These are phyloP conservation scores for Microtus richardsoni DNA, from an alignment of 2,113 vertebrate species.

Conservation along the genomic window DNA sequence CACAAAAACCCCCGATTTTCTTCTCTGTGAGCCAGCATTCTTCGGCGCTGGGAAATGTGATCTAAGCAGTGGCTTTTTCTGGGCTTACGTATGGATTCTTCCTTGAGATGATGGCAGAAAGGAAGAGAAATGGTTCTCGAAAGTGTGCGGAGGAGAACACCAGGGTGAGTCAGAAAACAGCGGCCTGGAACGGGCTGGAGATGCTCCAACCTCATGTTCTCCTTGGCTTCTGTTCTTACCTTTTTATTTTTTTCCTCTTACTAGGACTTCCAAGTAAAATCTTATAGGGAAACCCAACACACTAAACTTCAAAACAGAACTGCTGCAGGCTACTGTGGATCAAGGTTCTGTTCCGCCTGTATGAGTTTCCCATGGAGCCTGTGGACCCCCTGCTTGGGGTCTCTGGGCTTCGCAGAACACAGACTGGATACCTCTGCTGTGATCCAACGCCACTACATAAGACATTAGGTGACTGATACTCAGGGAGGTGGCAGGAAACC, in stretches of 20 bases:
- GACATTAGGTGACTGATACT: fast-evolving
- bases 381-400: neutral
- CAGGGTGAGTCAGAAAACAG: slow-evolving; percentile 2
- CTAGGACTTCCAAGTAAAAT: neutral
- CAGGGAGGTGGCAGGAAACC: neutral
- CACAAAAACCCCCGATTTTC: slow-evolving; percentile 55
- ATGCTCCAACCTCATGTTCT: neutral
- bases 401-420: neutral
- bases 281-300: neutral
- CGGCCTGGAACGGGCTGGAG: neutral
- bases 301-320: slow-evolving; percentile 24
- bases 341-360: neutral
- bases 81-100: slow-evolving; percentile 51
- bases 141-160: slow-evolving; percentile 2
- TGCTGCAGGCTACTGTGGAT: neutral
- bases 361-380: neutral
- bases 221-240: neutral
- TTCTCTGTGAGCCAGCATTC: neutral
- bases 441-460: neutral
- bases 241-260: neutral
- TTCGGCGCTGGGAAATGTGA: slow-evolving; percentile 18
- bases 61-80: slow-evolving; percentile 51
- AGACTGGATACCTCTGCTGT: neutral
- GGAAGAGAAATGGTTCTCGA: slow-evolving; percentile 34
- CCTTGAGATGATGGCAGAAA: slow-evolving; percentile 14